phyloP scores from a whole-genome alignment of 1,140 invertebrate species.

The Cotesia typhae region DNA sequence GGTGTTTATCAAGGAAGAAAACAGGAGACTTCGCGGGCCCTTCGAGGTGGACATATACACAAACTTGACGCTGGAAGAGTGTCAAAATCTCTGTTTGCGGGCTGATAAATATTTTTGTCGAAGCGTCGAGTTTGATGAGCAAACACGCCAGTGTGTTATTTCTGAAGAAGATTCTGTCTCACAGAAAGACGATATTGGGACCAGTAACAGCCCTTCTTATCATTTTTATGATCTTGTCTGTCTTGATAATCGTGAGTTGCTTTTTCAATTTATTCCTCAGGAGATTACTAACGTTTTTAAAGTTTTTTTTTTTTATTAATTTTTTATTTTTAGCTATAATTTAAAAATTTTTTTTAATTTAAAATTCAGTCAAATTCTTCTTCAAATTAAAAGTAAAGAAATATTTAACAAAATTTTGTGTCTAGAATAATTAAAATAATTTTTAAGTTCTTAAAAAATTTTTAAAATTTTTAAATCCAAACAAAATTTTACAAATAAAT shows the following conservation, averaged over 20 bases:
- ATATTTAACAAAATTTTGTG: too few relatives aligned
- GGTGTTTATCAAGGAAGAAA: conserved; percentile 89
- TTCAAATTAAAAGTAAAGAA: too few relatives aligned
- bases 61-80: conserved; percentile 85
- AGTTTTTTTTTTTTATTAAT: too few relatives aligned
- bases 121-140: conserved; percentile 89
- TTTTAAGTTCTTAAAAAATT: too few relatives aligned
- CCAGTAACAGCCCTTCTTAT: conserved; percentile 81
- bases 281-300: not conserved
- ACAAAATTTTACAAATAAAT: too few relatives aligned
- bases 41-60: conserved; percentile 87
- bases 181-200: conserved; percentile 83
- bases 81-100: conserved; percentile 79
- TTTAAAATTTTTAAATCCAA: too few relatives aligned
- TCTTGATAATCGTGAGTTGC: conserved; percentile 84
- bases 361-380: too few relatives aligned
- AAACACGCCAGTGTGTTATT: conserved; percentile 83
- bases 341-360: too few relatives aligned
- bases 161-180: conserved; percentile 90
- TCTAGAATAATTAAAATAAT: too few relatives aligned
- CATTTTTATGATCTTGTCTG: conserved; percentile 87
- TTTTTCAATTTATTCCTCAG: not conserved
- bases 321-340: too few relatives aligned
- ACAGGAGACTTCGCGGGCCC: conserved; percentile 84
- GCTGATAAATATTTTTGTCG: conserved; percentile 88